phyloP scores from a whole-genome alignment of 2,888 invertebrate species.

The Hyalella azteca region DNA sequence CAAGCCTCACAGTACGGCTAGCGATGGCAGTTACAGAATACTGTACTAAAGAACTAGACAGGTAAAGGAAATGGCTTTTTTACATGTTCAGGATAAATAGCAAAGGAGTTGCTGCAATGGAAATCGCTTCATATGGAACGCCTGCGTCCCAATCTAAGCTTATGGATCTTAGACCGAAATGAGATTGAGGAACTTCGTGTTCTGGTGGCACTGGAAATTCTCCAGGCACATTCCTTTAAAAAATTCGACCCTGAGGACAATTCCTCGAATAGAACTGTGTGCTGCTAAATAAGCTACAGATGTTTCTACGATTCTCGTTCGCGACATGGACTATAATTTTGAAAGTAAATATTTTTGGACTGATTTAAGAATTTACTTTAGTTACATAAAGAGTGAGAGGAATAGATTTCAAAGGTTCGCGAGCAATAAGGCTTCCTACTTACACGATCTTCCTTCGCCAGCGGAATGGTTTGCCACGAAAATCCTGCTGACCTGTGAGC shows the following conservation, averaged over 20 bases:
- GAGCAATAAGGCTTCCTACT: neutral
- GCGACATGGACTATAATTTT: neutral
- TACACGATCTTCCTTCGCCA: neutral
- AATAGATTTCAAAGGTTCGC: slow-evolving; percentile 40
- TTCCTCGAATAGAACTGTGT: slow-evolving; percentile 9
- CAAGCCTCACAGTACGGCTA: too few species aligned
- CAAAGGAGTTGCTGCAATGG: too few species aligned
- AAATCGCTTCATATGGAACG: too few species aligned
- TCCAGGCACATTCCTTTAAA: neutral
- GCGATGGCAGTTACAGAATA: too few species aligned
- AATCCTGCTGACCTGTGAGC: slow-evolving; percentile 31
- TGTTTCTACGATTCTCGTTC: neutral
- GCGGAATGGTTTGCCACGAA: slow-evolving; percentile 19
- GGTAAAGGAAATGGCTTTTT: too few species aligned
- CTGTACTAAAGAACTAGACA: too few species aligned
- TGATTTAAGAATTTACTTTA: slow-evolving; percentile 17
- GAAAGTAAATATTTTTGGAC: slow-evolving; percentile 40
- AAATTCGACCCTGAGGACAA: neutral
- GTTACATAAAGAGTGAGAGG: slow-evolving; percentile 29
- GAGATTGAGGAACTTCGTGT: too few species aligned
- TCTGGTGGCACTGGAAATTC: too few species aligned
- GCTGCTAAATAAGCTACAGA: neutral
- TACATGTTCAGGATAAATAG: too few species aligned
- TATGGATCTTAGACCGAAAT: too few species aligned
- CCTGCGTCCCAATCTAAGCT: too few species aligned